These are phyloP conservation scores for Caerostris darwini DNA, from an alignment of 1,140 invertebrate genomes.

Conservation along the genomic window DNA sequence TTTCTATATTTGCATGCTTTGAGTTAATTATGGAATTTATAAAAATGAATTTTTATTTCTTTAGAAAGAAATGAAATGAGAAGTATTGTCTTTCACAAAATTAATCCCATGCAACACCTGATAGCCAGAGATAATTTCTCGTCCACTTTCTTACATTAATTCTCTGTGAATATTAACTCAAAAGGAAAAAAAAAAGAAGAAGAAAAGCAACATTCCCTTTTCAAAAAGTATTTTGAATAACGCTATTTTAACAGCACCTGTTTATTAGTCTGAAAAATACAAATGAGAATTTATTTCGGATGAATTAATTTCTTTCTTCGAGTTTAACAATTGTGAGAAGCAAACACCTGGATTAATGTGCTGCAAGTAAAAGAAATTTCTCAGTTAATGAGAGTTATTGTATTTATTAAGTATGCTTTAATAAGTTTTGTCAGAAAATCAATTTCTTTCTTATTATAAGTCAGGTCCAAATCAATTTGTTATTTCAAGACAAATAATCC, in stretches of 20 bases:
- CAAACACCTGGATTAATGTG: not conserved
- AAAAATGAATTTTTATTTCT: too few relatives aligned
- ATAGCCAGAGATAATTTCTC: not conserved
- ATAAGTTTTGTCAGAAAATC: not conserved
- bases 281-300: not conserved
- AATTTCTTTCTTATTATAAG: too few relatives aligned
- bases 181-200: not conserved
- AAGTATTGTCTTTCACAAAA: too few relatives aligned
- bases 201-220: not conserved
- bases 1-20: too few relatives aligned
- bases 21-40: too few relatives aligned
- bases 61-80: too few relatives aligned
- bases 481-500: too few relatives aligned
- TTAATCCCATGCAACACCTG: not conserved
- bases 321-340: not conserved
- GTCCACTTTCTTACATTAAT: not conserved
- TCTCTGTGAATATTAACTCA: not conserved
- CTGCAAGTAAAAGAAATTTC: not conserved
- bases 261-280: not conserved
- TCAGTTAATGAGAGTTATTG: not conserved
- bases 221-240: not conserved
- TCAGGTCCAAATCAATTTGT: too few relatives aligned
- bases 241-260: not conserved
- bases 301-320: not conserved
- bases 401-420: not conserved